Base-by-base conservation (phyloP, 2,888 invertebrate species). In the Byasa hedistus region DNA sequence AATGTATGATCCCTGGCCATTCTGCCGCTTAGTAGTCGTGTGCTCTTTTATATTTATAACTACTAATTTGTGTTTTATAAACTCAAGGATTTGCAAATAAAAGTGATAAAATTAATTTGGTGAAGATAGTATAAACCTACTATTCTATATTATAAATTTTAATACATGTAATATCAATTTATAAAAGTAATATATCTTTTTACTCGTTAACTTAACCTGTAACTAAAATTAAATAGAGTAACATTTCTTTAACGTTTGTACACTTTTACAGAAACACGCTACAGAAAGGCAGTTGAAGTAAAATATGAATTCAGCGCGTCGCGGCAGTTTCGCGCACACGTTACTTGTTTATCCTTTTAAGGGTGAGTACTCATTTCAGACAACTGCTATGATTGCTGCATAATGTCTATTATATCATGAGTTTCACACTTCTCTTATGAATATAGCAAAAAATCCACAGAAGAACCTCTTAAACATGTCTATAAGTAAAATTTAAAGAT, bases 291-390 rank as follows among this genome's bases (percentile, higher is more conserved):
- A 83, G 81, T 78, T 70, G 75, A 76, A 83, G 84, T 86, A 87
- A 89, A 89, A 91, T 90, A 90, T 87, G 88, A 89, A 89, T 89
- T 85, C 86, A 77, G 81, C 84, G 83, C 81, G 84, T 85, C 83
- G 83, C 76, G 85, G 89, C 83, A 87, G 84, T 92, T 91, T 75
- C 82, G 80, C 82, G 85, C 92, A 92, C 89, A 88, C 92, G 92
- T 84, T 87, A 88, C 89, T 91, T 90, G 91, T 90, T 91, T 91
- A 91, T 90, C 86, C 86, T 87, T 87, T 84, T 84, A 86, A 89
- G 90, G 89, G 86, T 85, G 86, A 84, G 79, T 85, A 84, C 87
- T 88, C 89, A 89, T 89, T 89, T 84, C 84, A 87, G 81, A 84
- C 88, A 86, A 88, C 88, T 87, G 90, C 87, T 85, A 87, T 90